Evolutionary conservation across 2,888 invertebrate species (phyloP).

Genomic region (Labia minor): DNA sequence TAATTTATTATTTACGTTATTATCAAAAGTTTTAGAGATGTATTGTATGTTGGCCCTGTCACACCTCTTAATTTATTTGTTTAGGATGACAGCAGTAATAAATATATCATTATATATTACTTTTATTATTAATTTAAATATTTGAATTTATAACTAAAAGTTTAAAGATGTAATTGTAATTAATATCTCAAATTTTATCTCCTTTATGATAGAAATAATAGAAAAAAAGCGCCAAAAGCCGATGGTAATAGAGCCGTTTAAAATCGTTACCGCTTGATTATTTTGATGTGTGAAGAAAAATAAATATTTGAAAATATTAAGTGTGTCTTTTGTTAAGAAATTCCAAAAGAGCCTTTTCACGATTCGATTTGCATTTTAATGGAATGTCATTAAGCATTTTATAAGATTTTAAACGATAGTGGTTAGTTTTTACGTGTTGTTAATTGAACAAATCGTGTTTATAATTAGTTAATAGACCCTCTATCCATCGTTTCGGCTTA

Average conservation of each 20-base stretch:
- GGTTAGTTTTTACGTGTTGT: slow-evolving; percentile 7
- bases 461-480: slow-evolving; percentile 13
- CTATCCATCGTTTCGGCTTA: neutral
- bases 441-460: slow-evolving; percentile 13
- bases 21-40: no score
- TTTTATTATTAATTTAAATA: no score
- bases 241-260: neutral
- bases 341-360: neutral
- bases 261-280: slow-evolving; percentile 3
- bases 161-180: no score
- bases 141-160: no score
- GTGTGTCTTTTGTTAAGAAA: neutral
- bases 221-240: no score
- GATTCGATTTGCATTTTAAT: neutral
- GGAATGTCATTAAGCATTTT: neutral
- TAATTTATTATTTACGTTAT: no score
- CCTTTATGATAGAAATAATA: no score
- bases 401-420: neutral
- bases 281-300: neutral
- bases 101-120: no score
- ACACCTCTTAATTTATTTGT: no score
- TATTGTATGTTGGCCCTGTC: no score
- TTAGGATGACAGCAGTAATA: no score
- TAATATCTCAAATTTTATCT: no score
- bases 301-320: slow-evolving; percentile 13